Evolutionary conservation across 64 coral and sea anemone genomes (phyloP).

Genomic region (Montipora foliosa): DNA sequence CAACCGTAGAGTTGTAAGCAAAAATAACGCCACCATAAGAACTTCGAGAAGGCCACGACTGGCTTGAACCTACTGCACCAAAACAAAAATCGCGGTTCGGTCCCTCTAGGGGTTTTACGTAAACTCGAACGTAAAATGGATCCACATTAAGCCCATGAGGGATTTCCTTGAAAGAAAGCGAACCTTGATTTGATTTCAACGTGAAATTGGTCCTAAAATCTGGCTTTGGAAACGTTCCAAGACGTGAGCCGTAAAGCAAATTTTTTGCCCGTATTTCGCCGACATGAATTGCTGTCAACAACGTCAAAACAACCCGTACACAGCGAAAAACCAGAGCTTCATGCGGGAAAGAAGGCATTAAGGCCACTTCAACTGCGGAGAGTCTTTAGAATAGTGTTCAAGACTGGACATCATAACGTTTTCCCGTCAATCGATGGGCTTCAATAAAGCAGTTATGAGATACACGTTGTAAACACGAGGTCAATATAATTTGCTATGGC

Average conservation of each 20-base stretch:
- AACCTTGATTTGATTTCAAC: conserved; percentile 72
- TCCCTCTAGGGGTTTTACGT: conserved; percentile 48
- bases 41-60: conserved; percentile 57
- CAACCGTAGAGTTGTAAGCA: conserved; percentile 86
- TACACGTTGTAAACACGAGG: conserved; percentile 54
- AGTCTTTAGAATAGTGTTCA: neutral
- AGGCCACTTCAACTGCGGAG: neutral
- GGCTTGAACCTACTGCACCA: conserved; percentile 84
- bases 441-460: neutral
- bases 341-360: conserved; percentile 30
- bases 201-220: conserved; percentile 86
- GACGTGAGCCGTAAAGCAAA: conserved; percentile 57
- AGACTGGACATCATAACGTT: neutral
- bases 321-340: neutral
- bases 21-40: conserved; percentile 86
- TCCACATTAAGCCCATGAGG: conserved; percentile 85
- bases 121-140: conserved; percentile 96
- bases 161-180: conserved; percentile 87
- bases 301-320: conserved; percentile 6
- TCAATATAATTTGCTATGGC: conserved; percentile 30
- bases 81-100: conserved; percentile 71
- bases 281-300: conserved; percentile 19
- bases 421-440: neutral
- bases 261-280: conserved; percentile 25
- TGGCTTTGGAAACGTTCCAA: conserved; percentile 89